Percentiles rank a stretch among this genome's conserved stretches.
These are phyloP conservation scores for Brachionus angularis DNA, from an alignment of 1,140 invertebrate genomes.

Conservation along the genomic window DNA sequence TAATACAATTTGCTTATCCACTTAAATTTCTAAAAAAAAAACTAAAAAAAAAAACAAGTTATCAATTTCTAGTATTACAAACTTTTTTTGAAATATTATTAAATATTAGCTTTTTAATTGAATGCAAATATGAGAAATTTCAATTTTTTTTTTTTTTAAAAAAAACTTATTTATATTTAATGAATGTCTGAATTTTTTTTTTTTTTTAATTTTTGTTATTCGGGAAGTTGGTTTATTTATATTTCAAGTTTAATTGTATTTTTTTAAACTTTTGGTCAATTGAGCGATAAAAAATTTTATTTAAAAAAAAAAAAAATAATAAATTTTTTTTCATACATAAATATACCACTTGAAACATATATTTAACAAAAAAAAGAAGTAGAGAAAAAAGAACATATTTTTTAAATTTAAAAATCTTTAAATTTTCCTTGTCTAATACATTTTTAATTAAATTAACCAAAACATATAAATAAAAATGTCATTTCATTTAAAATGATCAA, in stretches of 20 bases:
- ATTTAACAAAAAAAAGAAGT: conserved; percentile 23
- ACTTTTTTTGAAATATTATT: conserved; percentile 33
- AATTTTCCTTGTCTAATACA: conserved; percentile 39
- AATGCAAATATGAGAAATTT: conserved; percentile 40
- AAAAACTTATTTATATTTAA: too few species aligned
- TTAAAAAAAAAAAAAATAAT: conserved; percentile 1
- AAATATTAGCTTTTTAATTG: conserved; percentile 38
- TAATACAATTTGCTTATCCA: not conserved
- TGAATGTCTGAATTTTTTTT: too few species aligned
- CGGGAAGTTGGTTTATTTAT: conserved; percentile 8
- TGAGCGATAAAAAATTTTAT: conserved; percentile 15
- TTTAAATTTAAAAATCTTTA: too few species aligned
- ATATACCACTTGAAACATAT: conserved; percentile 12
- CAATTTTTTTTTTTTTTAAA: too few species aligned
- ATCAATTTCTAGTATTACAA: not conserved
- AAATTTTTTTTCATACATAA: too few species aligned
- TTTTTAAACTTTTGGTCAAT: conserved; percentile 37
- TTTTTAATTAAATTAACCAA: conserved; percentile 40
- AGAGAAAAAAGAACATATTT: conserved; percentile 14
- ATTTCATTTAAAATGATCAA: conserved; percentile 8
- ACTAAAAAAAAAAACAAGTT: too few species aligned
- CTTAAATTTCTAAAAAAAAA: too few species aligned
- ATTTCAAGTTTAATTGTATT: not conserved
- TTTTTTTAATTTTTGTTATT: conserved; percentile 12
- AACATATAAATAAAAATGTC: conserved; percentile 41